A percentile compares a stretch with the other conserved stretches of the same genome.
Conservation (phyloP, 2,113 vertebrate genomes). For the Melanotaenia duboulayi region DNA sequence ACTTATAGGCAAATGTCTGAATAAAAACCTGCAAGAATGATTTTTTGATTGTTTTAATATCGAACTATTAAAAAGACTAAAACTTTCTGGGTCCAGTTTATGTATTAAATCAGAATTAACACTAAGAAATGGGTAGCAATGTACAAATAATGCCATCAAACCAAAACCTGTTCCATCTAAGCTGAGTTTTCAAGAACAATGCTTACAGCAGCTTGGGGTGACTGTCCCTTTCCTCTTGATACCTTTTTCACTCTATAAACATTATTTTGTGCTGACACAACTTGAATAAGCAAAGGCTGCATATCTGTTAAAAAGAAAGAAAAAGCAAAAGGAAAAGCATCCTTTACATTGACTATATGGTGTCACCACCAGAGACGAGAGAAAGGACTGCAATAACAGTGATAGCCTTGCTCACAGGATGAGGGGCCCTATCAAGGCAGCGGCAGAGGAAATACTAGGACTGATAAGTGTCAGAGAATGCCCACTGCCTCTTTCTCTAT, state of each 20-base stretch:
- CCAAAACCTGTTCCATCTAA: background rate
- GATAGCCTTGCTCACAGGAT: conserved; percentile 77
- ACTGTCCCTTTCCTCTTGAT: conserved; percentile 52
- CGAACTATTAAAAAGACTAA: background rate
- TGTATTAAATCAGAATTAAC: background rate
- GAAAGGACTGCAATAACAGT: conserved; percentile 77
- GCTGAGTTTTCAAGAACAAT: conserved; percentile 35
- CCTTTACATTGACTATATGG: conserved; percentile 67
- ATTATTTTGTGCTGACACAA: conserved; percentile 68
- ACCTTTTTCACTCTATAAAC: conserved; percentile 69
- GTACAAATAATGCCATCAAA: background rate
- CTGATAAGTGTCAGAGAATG: conserved; percentile 78
- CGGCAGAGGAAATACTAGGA: conserved; percentile 69
- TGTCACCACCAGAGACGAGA: conserved; percentile 70
- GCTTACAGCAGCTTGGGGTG: conserved; percentile 36
- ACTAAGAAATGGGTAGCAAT: background rate
- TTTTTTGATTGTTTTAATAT: no score
- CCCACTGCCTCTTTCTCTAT: conserved; percentile 57
- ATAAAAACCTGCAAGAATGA: background rate
- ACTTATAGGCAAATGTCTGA: background rate
- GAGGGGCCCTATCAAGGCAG: conserved; percentile 71
- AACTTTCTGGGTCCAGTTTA: background rate
- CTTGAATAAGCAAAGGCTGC: conserved; percentile 22
- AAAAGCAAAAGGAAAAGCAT: conserved; percentile 31
- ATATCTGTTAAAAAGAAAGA: conserved; percentile 32